Evolutionary conservation across 2,888 invertebrate genomes (phyloP), one percentile per base, ranked within the genome.

Genomic region (Dolichomitus sp.): DNA sequence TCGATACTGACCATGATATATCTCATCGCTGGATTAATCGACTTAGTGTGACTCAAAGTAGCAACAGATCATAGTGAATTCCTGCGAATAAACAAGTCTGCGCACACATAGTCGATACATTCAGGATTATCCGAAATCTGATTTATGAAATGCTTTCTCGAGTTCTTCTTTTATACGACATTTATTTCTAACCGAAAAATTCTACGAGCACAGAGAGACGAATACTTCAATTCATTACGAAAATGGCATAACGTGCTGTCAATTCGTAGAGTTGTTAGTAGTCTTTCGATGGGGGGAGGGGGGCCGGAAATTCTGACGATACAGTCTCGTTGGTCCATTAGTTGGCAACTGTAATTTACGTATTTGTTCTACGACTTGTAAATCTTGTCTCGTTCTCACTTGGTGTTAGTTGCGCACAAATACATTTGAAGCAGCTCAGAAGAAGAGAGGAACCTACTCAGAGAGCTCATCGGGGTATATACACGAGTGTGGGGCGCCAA

Each of bases 291-390:
- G 73, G 66, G 19, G 14, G 3, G 50, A 1, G 19, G 50, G 50
- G 1, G 19, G 50, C 0, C 11, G 19, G 27, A 48, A 17, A 52
- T 42, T 68, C 33, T 17, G 37, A 33, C 33, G 11, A 17, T 33
- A 9, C 37, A 50, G 19, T 57, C 40, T 70, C 59, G 72, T 70
- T 70, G 84, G 84, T 90, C 90, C 91, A 91, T 92, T 93, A 92
- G 92, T 89, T 90, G 86, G 87, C 83, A 86, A 87, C 87, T 88
- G 91, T 93, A 93, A 93, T 93, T 93, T 93, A 93, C 91, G 93
- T 93, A 93, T 93, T 93, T 93, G 93, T 93, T 93, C 92, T 92
- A 89, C 88, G 90, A 92, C 91, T 88, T 92, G 93, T 93, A 93
- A 93, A 93, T 86, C 86, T 86, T 82, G 69, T 70, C 45, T 79